These are phyloP conservation scores for Semaprochilodus insignis DNA, from an alignment of 2,797 vertebrate genomes.

Conservation along the genomic window DNA sequence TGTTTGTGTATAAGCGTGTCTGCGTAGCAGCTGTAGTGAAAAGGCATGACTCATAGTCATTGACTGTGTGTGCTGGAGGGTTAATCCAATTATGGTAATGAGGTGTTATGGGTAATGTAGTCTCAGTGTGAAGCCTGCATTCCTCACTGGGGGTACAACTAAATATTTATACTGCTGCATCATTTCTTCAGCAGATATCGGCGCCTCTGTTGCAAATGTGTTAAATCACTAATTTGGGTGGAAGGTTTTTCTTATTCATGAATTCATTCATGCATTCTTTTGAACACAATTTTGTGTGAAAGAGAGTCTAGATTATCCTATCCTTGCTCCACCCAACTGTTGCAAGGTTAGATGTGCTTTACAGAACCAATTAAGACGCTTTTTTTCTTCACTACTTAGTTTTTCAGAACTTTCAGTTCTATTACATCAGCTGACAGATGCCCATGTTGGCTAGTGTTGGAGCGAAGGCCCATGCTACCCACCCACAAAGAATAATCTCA, in stretches of 20 bases:
- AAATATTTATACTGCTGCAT: slow-evolving; percentile 19
- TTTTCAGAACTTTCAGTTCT: no score
- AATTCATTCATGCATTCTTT: background rate
- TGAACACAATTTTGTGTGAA: background rate
- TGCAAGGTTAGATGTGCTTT: no score
- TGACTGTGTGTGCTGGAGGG: slow-evolving; percentile 28
- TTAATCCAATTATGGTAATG: slow-evolving; percentile 44
- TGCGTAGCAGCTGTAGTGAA: slow-evolving; percentile 36
- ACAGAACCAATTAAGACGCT: no score
- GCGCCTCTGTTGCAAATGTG: background rate
- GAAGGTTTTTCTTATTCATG: background rate
- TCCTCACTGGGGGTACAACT: slow-evolving; percentile 8
- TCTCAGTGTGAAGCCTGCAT: slow-evolving; percentile 21
- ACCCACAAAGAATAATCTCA: no score
- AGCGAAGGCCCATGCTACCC: no score
- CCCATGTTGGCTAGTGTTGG: no score
- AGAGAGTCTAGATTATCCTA: background rate
- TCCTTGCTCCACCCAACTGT: no score
- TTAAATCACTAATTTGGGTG: background rate
- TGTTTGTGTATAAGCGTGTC: background rate
- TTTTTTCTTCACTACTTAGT: no score
- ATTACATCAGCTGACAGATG: no score
- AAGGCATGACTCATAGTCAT: slow-evolving; percentile 32
- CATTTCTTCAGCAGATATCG: slow-evolving; percentile 12
- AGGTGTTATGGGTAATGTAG: slow-evolving; percentile 28